Percentiles rank a stretch among this genome's conserved stretches.
Conservation (phyloP, 2,113 vertebrate species). For the Acrocephalus arundinaceus region DNA sequence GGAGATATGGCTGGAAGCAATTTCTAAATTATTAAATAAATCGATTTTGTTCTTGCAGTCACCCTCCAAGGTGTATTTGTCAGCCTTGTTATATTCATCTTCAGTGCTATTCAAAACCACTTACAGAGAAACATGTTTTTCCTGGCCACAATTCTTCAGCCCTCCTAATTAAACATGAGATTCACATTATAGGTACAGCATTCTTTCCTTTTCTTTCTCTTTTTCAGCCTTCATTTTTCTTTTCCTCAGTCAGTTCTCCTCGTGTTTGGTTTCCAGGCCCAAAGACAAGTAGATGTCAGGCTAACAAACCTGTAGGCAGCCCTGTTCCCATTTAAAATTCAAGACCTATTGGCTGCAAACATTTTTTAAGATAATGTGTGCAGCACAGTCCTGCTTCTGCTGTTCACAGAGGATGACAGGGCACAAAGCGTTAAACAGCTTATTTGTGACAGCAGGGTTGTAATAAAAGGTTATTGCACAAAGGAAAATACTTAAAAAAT, state of each 20-base stretch:
- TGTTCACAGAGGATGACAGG: not conserved
- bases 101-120: constrained; percentile 67
- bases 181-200: constrained; percentile 24
- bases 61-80: constrained; percentile 77
- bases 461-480: constrained; percentile 24
- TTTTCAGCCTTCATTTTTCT: not conserved
- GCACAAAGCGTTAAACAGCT: constrained; percentile 8
- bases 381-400: not conserved
- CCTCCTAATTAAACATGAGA: constrained; percentile 69
- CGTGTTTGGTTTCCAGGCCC: not conserved
- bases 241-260: not conserved
- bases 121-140: constrained; percentile 65
- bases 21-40: constrained; percentile 87
- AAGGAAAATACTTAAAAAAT: constrained; percentile 8
- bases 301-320: constrained; percentile 2
- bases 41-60: constrained; percentile 74
- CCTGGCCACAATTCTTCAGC: constrained; percentile 41
- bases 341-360: constrained; percentile 18
- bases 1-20: constrained; percentile 80
- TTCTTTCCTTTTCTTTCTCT: constrained; percentile 26
- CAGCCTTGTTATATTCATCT: constrained; percentile 73
- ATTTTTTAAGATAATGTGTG: constrained; percentile 10
- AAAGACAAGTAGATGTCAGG: not conserved
- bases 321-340: constrained; percentile 39
- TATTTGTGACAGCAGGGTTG: not conserved